Evolutionary conservation across 2,113 vertebrate genomes (phyloP).

Genomic region (Orientallactaga bullata): DNA sequence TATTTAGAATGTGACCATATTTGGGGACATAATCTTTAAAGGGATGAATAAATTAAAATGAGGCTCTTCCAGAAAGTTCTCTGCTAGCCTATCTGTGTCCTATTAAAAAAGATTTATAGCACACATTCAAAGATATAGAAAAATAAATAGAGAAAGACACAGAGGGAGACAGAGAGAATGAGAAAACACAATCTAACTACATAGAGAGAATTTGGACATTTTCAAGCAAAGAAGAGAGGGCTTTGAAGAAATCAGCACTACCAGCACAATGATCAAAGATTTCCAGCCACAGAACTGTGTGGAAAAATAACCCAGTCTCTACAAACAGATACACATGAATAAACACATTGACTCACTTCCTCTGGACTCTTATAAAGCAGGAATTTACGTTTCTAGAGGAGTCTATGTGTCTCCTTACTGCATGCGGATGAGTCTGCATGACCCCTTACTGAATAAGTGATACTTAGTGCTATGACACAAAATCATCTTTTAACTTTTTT

Average conservation of each 20-base stretch:
- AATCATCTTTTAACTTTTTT: too few relatives aligned
- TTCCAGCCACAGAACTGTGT: neutral
- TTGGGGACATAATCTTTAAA: neutral
- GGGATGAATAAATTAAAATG: neutral
- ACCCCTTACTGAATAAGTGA: too few relatives aligned
- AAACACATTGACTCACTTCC: neutral
- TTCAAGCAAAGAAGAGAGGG: neutral
- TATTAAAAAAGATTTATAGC: neutral
- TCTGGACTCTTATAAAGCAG: neutral
- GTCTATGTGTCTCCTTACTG: too few relatives aligned
- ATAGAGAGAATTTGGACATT: accelerated
- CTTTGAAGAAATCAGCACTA: neutral
- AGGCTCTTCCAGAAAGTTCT: neutral
- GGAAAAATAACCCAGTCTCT: neutral
- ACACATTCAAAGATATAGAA: too few relatives aligned
- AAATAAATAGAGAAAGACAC: too few relatives aligned
- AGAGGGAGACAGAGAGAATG: accelerated
- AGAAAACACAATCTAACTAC: neutral
- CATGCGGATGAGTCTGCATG: too few relatives aligned
- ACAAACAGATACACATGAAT: neutral
- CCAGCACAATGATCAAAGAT: neutral
- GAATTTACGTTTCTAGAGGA: too few relatives aligned
- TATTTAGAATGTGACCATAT: neutral
- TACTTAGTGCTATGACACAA: too few relatives aligned
- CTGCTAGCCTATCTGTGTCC: neutral